Percentiles rank a stretch among this genome's conserved stretches.
These are phyloP conservation scores for Cylas formicarius DNA, from an alignment of 1,140 invertebrate species.

Conservation along the genomic window DNA sequence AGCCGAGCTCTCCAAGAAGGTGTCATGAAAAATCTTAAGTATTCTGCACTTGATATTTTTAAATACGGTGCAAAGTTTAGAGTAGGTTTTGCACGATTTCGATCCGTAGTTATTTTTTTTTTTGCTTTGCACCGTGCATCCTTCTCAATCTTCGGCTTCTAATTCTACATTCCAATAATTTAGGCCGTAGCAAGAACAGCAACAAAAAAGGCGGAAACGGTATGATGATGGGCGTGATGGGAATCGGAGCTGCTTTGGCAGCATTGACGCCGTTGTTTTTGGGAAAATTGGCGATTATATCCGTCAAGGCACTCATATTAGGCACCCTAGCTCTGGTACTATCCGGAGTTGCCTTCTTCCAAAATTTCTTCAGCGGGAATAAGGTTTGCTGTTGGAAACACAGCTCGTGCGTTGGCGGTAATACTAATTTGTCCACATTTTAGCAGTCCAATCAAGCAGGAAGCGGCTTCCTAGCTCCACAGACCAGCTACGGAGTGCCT, in stretches of 20 bases:
- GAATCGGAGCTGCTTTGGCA: constrained; percentile 53
- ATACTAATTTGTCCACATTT: no score
- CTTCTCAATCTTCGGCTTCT: neutral
- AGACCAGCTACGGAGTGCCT: constrained; percentile 24
- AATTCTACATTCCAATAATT: constrained; percentile 1
- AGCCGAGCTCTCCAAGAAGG: constrained; percentile 55
- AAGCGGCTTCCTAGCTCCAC: no score
- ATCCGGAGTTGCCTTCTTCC: constrained; percentile 58
- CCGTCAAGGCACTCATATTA: constrained; percentile 65
- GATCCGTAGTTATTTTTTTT: no score
- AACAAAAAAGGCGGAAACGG: constrained; percentile 36
- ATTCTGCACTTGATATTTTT: neutral
- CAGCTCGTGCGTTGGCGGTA: neutral
- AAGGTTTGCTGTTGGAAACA: constrained; percentile 18
- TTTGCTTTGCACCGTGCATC: no score
- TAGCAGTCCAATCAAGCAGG: no score
- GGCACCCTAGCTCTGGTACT: constrained; percentile 67
- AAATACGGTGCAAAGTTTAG: neutral
- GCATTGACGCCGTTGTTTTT: constrained; percentile 60
- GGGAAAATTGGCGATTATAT: constrained; percentile 59
- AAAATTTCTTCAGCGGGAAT: constrained; percentile 52
- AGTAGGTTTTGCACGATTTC: no score
- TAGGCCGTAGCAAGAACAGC: constrained; percentile 10
- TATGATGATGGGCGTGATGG: constrained; percentile 59
- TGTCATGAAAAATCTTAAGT: constrained; percentile 46